phyloP scores from a whole-genome alignment of 2,888 invertebrate genomes.

The Icerya purchasi region DNA sequence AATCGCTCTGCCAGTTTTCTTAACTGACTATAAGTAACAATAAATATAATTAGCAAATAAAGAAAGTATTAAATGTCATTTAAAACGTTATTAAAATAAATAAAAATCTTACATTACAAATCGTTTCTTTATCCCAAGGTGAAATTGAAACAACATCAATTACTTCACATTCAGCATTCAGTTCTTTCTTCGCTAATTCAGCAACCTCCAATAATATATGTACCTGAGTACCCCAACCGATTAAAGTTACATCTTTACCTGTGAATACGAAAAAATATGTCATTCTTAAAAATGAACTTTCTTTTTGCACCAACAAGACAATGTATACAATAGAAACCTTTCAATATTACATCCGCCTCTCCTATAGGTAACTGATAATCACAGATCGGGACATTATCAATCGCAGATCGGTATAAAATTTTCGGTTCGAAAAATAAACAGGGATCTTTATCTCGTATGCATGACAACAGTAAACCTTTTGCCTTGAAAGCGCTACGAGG shows the following conservation, averaged over 20 bases:
- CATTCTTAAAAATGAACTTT: background rate
- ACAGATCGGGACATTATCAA: conserved; percentile 70
- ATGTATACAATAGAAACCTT: conserved; percentile 33
- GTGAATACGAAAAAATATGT: conserved; percentile 16
- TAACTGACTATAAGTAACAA: conserved; percentile 54
- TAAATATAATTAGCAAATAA: conserved; percentile 1
- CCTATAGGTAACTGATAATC: conserved; percentile 61
- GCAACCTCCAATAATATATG: conserved; percentile 81
- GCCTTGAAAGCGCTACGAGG: conserved; percentile 87
- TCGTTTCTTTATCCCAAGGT: conserved; percentile 86
- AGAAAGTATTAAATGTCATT: background rate
- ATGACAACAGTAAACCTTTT: conserved; percentile 78
- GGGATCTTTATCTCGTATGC: conserved; percentile 71
- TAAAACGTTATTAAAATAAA: background rate
- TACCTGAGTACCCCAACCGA: conserved; percentile 78
- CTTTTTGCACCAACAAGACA: background rate
- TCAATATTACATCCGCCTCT: conserved; percentile 65
- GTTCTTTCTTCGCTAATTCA: conserved; percentile 50
- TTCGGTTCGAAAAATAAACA: conserved; percentile 95
- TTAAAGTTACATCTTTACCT: conserved; percentile 70
- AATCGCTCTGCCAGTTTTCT: conserved; percentile 78
- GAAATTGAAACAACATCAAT: conserved; percentile 88
- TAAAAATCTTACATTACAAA: conserved; percentile 47
- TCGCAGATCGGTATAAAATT: conserved; percentile 74
- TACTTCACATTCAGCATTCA: conserved; percentile 67